Percentiles rank a stretch among this genome's conserved stretches.
These are phyloP conservation scores for Alligator sinensis DNA, from an alignment of 2,113 vertebrate species.

Conservation along the genomic window DNA sequence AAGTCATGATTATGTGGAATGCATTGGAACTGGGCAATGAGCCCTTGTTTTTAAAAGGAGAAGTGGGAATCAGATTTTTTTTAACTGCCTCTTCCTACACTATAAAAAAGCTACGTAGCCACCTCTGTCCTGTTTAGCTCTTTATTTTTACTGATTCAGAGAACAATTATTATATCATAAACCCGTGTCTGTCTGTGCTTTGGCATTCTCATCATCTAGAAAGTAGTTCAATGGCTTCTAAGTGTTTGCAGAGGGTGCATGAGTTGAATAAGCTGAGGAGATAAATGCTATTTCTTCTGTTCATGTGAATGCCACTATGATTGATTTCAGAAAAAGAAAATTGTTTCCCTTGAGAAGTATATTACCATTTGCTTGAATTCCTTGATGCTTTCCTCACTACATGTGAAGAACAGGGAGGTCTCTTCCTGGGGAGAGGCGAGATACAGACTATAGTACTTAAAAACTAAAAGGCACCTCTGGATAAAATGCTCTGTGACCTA, in stretches of 20 bases:
- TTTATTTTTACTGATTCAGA: not conserved
- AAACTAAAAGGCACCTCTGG: conserved; percentile 49
- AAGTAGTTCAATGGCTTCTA: conserved; percentile 40
- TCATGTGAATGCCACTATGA: conserved; percentile 65
- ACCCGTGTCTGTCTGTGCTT: not conserved
- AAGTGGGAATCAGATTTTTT: not conserved
- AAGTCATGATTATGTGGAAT: not conserved
- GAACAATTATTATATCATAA: not conserved
- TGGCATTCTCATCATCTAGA: not conserved
- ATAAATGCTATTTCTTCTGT: conserved; percentile 59
- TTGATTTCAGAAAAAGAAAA: conserved; percentile 69
- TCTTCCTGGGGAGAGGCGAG: conserved; percentile 22
- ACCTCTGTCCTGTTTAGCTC: not conserved
- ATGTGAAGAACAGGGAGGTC: conserved; percentile 8
- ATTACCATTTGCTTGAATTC: conserved; percentile 73
- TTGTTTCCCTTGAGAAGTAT: conserved; percentile 61
- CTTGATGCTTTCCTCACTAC: conserved; percentile 43
- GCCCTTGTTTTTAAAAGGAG: not conserved
- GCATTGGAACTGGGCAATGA: not conserved
- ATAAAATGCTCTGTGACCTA: conserved; percentile 67
- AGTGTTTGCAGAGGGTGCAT: conserved; percentile 31
- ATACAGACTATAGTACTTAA: conserved; percentile 47
- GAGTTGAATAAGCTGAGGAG: conserved; percentile 50
- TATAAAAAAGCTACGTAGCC: not conserved
- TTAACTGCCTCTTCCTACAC: not conserved